phyloP scores from a whole-genome alignment of 2,113 vertebrate species.

The Cheirogaleus medius region DNA sequence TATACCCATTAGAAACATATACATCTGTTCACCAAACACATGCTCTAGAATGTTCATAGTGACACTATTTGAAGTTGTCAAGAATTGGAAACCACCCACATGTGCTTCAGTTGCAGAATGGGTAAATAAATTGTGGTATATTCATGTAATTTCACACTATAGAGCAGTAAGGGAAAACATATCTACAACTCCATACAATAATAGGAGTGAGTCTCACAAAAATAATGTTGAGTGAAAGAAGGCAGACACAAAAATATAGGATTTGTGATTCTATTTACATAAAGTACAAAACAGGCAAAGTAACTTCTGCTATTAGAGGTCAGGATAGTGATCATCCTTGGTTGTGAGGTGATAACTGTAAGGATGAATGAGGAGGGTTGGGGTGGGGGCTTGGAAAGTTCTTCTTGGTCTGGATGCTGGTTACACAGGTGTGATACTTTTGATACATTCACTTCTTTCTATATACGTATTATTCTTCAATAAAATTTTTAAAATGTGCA shows the following conservation, averaged over 20 bases:
- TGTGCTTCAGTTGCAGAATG: not conserved
- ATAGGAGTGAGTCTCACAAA: not conserved
- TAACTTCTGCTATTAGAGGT: accelerated
- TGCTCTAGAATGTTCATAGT: not conserved
- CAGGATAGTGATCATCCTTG: not conserved
- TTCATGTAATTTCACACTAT: not conserved
- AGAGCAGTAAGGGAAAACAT: not conserved
- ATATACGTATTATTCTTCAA: not conserved
- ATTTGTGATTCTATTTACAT: not conserved
- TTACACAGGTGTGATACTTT: not conserved
- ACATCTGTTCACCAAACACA: not conserved
- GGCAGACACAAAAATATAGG: not conserved
- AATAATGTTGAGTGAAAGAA: not conserved
- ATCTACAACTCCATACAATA: accelerated
- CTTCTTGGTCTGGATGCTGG: not conserved
- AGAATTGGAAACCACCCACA: not conserved
- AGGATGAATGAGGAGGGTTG: not conserved
- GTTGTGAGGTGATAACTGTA: not conserved
- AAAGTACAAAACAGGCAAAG: not conserved
- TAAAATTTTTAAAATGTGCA: constrained; percentile 21
- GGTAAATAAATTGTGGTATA: not conserved
- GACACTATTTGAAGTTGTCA: not conserved
- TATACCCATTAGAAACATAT: not conserved
- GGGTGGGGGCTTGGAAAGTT: not conserved
- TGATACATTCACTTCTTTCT: not conserved